Conservation (phyloP, 2,888 invertebrate genomes). For the Hedya salicella region DNA sequence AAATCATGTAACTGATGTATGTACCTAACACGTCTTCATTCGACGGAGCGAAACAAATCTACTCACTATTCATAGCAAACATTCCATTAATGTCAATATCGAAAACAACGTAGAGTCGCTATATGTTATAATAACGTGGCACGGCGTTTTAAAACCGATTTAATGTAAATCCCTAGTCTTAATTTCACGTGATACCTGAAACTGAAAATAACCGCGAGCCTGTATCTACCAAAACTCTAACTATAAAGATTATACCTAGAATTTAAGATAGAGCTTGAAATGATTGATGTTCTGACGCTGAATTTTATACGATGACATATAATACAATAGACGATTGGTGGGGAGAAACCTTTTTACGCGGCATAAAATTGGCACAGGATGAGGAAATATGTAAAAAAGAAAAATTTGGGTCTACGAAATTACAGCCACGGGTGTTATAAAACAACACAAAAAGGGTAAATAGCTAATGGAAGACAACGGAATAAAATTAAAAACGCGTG, state of each 20-base stretch:
- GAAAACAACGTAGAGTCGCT: conserved; percentile 3
- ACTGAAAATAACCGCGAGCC: neutral
- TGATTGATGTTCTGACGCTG: conserved; percentile 18
- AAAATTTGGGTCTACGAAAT: conserved; percentile 16
- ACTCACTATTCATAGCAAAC: conserved; percentile 10
- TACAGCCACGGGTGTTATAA: conserved; percentile 37
- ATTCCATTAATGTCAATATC: neutral
- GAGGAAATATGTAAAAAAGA: conserved; percentile 33
- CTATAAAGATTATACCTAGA: conserved; percentile 1
- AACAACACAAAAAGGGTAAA: conserved; percentile 23
- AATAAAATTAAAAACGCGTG: conserved; percentile 27
- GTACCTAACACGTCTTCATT: too few relatives aligned
- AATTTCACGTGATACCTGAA: neutral
- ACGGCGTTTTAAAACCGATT: conserved; percentile 17
- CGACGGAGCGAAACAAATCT: too few relatives aligned
- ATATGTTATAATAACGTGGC: neutral
- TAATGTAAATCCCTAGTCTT: conserved; percentile 15
- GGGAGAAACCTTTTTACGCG: conserved; percentile 16
- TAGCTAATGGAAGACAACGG: conserved; percentile 12
- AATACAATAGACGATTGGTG: conserved; percentile 17
- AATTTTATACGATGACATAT: conserved; percentile 23
- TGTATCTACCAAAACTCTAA: neutral
- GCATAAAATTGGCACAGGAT: conserved; percentile 25
- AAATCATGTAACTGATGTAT: too few relatives aligned
- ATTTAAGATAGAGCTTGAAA: conserved; percentile 13